A percentile compares a stretch with the other conserved stretches of the same genome.
Conservation (phyloP, 1,140 invertebrate genomes). For the Vollenhovia emeryi region DNA sequence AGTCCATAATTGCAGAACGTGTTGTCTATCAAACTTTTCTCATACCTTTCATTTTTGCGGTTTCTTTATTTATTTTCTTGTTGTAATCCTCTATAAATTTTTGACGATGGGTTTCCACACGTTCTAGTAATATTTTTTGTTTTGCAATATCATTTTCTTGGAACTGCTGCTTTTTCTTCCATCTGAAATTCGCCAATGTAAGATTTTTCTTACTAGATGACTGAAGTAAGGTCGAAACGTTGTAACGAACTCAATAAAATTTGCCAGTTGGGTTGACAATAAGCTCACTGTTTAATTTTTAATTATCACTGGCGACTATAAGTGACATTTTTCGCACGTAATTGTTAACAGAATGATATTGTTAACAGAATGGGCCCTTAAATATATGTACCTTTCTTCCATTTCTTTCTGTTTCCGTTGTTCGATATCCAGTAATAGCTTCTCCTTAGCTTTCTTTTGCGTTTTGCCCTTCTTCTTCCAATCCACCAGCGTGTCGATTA, state of each 20-base stretch:
- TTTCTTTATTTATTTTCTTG: slow-evolving; percentile 70
- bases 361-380: no score
- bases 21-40: slow-evolving; percentile 9
- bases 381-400: slow-evolving; percentile 65
- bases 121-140: slow-evolving; percentile 68
- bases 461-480: slow-evolving; percentile 62
- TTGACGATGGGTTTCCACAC: slow-evolving; percentile 59
- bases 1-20: neutral
- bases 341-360: no score
- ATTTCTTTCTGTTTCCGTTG: slow-evolving; percentile 61
- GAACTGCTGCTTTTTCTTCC: slow-evolving; percentile 70
- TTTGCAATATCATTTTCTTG: slow-evolving; percentile 71
- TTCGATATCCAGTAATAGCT: slow-evolving; percentile 45
- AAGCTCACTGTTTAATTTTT: no score
- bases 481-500: slow-evolving; percentile 57
- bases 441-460: slow-evolving; percentile 50
- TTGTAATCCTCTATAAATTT: slow-evolving; percentile 76
- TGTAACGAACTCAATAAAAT: no score
- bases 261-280: no score
- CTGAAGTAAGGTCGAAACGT: no score
- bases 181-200: slow-evolving; percentile 63
- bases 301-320: no score
- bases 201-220: neutral
- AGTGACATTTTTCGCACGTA: no score
- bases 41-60: slow-evolving; percentile 69